A percentile compares a stretch with the other conserved stretches of the same genome.
Conservation (phyloP, 2,797 vertebrate species). For the Platalea minor region DNA sequence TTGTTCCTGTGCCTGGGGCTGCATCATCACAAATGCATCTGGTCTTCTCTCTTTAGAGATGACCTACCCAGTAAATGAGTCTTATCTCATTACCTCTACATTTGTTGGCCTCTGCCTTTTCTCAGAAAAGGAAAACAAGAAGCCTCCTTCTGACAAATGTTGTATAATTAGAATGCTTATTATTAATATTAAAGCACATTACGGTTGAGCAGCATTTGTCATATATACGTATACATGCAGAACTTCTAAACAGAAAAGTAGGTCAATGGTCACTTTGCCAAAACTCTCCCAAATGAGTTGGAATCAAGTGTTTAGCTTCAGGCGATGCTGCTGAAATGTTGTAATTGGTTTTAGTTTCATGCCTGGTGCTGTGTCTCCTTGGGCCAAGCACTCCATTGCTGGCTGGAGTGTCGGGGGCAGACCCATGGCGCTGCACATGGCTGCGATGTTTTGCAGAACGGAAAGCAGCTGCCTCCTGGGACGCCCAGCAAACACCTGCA, state of each 20-base stretch:
- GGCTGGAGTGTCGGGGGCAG: fast-evolving
- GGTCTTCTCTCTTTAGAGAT: not conserved
- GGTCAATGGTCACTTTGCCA: not conserved
- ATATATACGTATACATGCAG: not conserved
- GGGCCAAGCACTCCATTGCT: fast-evolving
- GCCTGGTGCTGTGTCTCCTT: not conserved
- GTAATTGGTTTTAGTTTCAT: not conserved
- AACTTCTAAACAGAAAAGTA: not conserved
- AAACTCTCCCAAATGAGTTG: not conserved
- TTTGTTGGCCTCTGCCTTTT: not conserved
- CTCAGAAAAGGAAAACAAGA: not conserved
- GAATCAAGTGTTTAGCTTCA: not conserved
- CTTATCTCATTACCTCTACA: not conserved
- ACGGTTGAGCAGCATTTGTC: not conserved
- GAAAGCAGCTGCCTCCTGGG: not conserved
- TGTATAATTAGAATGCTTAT: not conserved
- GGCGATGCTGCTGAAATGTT: not conserved
- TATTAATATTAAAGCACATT: not conserved
- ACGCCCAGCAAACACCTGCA: not conserved
- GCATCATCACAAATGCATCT: not conserved
- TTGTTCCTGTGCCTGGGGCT: not conserved
- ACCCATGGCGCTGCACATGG: fast-evolving
- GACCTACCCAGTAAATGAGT: not conserved
- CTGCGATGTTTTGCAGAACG: fast-evolving
- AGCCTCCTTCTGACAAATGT: not conserved